These are phyloP conservation scores for Diplolepis rosae DNA, from an alignment of 2,888 invertebrate species.

Conservation along the genomic window DNA sequence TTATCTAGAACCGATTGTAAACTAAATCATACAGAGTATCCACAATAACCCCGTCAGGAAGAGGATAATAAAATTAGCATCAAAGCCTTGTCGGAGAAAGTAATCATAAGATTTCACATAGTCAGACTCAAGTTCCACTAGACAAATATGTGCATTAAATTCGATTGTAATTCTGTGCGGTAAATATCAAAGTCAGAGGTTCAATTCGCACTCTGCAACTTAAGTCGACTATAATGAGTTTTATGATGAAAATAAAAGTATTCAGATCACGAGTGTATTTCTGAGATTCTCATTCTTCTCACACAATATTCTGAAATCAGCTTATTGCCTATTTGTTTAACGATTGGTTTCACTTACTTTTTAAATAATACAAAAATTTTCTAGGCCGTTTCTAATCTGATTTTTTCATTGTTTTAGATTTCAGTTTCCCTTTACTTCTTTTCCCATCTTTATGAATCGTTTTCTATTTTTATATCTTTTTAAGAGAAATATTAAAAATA, in stretches of 20 bases:
- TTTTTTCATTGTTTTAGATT: neutral
- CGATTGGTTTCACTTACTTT: too few relatives aligned
- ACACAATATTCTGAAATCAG: neutral
- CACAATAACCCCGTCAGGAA: neutral
- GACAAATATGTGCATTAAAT: neutral
- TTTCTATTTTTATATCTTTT: too few relatives aligned
- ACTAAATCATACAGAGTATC: neutral
- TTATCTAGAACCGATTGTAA: neutral
- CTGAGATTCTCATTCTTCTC: neutral
- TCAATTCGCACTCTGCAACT: neutral
- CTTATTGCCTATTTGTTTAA: neutral
- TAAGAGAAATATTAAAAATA: too few relatives aligned
- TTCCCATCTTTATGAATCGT: too few relatives aligned
- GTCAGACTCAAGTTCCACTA: neutral
- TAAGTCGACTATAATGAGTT: neutral
- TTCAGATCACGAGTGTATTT: neutral
- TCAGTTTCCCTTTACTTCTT: too few relatives aligned
- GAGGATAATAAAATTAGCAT: conserved; percentile 22
- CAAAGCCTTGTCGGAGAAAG: conserved; percentile 11
- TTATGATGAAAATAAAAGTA: neutral
- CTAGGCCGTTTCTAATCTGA: neutral
- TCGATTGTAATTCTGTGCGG: neutral
- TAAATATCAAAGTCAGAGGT: neutral
- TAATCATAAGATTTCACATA: neutral
- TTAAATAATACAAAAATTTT: too few relatives aligned